Evolutionary conservation across 2,888 invertebrate species (phyloP).

Genomic region (Lydus trimaculatus): DNA sequence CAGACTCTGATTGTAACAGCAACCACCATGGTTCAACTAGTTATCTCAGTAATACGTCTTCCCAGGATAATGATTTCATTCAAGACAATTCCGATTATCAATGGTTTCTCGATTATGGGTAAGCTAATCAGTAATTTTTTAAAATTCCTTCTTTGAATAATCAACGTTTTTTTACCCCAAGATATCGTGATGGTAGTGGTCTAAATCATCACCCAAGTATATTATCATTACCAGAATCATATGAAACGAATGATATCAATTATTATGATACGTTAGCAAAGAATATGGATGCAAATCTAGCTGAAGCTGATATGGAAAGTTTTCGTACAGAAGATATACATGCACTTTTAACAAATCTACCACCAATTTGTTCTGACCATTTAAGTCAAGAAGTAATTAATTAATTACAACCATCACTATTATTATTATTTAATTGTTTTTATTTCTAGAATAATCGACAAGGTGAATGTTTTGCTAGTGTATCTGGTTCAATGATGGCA

Average conservation of each 20-base stretch:
- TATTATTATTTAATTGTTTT: constrained; percentile 17
- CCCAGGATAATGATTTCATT: constrained; percentile 72
- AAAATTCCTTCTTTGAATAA: neutral
- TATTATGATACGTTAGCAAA: constrained; percentile 87
- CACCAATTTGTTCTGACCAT: constrained; percentile 69
- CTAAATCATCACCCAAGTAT: constrained; percentile 83
- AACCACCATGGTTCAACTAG: constrained; percentile 58
- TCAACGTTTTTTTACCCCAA: neutral
- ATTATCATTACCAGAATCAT: constrained; percentile 81
- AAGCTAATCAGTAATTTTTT: constrained; percentile 47
- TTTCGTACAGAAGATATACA: constrained; percentile 92
- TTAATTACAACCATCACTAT: constrained; percentile 21
- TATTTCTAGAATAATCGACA: constrained; percentile 73
- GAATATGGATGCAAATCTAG: constrained; percentile 91
- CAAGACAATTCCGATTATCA: constrained; percentile 91
- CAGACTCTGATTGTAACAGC: constrained; percentile 69
- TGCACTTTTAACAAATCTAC: constrained; percentile 80
- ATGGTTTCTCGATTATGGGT: constrained; percentile 91
- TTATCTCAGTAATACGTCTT: constrained; percentile 63
- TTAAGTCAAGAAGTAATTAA: constrained; percentile 57
- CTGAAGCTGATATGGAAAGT: constrained; percentile 95
- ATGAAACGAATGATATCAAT: constrained; percentile 69
- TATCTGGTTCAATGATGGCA: constrained; percentile 82
- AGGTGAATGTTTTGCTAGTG: constrained; percentile 84
- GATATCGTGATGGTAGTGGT: constrained; percentile 78